Evolutionary conservation across 2,113 vertebrate genomes (phyloP).

Genomic region (Saimiri boliviensis): DNA sequence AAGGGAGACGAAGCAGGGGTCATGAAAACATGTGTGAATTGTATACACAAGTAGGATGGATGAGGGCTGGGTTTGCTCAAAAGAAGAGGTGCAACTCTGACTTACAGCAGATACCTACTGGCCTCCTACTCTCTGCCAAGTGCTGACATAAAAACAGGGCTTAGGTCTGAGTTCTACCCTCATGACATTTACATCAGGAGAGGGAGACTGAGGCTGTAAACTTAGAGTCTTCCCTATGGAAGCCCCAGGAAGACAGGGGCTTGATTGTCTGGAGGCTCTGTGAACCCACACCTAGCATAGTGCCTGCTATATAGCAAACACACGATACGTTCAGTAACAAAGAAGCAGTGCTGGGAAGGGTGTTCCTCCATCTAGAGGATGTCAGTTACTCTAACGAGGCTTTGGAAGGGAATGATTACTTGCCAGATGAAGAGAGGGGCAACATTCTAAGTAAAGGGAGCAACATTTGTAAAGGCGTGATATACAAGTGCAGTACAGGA

Average conservation of each 20-base stretch:
- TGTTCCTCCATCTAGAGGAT: neutral
- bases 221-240: no score
- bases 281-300: neutral
- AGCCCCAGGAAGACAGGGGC: neutral
- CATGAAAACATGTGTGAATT: neutral
- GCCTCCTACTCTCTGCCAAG: neutral
- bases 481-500: neutral
- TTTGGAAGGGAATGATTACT: neutral
- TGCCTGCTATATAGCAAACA: neutral
- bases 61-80: neutral
- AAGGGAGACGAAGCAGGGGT: neutral
- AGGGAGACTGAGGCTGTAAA: neutral
- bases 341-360: neutral
- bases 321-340: neutral
- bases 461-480: neutral
- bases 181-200: neutral
- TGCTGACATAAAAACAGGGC: neutral
- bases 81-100: rapidly evolving
- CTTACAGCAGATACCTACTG: neutral
- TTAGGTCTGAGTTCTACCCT: neutral
- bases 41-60: rapidly evolving
- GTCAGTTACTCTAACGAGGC: neutral
- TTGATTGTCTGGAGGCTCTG: rapidly evolving
- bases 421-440: neutral
- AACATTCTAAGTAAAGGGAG: neutral